Evolutionary conservation across 2,113 vertebrate species (phyloP).

Genomic region (Meriones unguiculatus): DNA sequence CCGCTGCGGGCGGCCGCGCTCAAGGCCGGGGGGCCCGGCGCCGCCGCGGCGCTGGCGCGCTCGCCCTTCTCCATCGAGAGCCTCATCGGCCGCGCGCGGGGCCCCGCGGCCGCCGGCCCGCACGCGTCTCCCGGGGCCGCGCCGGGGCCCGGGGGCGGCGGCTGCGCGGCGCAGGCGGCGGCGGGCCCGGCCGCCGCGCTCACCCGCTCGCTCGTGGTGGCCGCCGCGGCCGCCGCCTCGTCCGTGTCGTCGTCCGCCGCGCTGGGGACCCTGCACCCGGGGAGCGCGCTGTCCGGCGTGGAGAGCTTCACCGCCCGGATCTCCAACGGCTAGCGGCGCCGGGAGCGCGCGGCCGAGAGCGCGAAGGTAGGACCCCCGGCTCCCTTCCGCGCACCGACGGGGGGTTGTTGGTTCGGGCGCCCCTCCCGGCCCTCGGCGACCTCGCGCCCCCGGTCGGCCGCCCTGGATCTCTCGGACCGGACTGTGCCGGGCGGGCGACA

Average conservation of each 20-base stretch:
- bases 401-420: conserved; percentile 33
- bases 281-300: conserved; percentile 85
- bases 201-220: conserved; percentile 74
- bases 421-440: neutral
- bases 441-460: neutral
- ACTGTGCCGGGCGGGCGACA: neutral
- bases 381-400: neutral
- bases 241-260: conserved; percentile 79
- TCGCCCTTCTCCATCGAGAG: conserved; percentile 97
- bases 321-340: conserved; percentile 89
- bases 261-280: conserved; percentile 81
- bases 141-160: conserved; percentile 85
- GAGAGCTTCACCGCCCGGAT: conserved; percentile 93
- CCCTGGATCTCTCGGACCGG: neutral
- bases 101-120: conserved; percentile 87
- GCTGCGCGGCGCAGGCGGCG: conserved; percentile 90
- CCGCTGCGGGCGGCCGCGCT: conserved; percentile 86
- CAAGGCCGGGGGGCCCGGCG: conserved; percentile 85
- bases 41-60: conserved; percentile 87
- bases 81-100: conserved; percentile 92
- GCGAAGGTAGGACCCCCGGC: conserved; percentile 86
- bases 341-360: conserved; percentile 26
- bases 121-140: conserved; percentile 78
- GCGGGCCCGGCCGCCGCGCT: conserved; percentile 88
- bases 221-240: conserved; percentile 82